Percentiles rank a stretch among this genome's conserved stretches.
phyloP scores from a whole-genome alignment of 2,888 invertebrate genomes.

The Alentia gelatinosa region DNA sequence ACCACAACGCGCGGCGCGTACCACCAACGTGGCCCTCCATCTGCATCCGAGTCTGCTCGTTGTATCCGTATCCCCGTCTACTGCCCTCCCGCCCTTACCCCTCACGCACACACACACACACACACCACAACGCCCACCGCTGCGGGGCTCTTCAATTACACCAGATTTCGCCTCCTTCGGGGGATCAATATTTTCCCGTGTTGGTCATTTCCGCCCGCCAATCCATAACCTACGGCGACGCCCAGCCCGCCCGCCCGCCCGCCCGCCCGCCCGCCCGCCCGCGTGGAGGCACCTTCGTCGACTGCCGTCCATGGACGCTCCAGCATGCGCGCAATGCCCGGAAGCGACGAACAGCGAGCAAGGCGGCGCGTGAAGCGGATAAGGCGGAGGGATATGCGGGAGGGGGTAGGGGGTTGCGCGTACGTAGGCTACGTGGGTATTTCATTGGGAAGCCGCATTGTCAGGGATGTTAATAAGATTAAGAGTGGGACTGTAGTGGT shows the following conservation, averaged over 20 bases:
- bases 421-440: not conserved
- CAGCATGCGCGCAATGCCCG: no score
- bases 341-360: no score
- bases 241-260: not conserved
- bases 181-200: slow-evolving; percentile 52
- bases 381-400: not conserved
- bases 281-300: not conserved
- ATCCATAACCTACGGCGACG: slow-evolving; percentile 35
- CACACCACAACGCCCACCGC: not conserved
- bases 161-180: not conserved
- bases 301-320: not conserved
- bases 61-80: no score
- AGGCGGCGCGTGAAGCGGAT: not conserved
- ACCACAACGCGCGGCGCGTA: no score
- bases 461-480: slow-evolving; percentile 4
- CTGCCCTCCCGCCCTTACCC: not conserved
- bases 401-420: not conserved
- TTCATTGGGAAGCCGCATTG: not conserved
- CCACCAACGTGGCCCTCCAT: no score
- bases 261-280: not conserved
- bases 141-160: slow-evolving; percentile 43
- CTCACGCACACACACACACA: not conserved
- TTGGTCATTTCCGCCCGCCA: slow-evolving; percentile 47
- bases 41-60: no score
- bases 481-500: not conserved